Base-by-base conservation (phyloP, 2,113 vertebrate species). In the Sorex araneus region DNA sequence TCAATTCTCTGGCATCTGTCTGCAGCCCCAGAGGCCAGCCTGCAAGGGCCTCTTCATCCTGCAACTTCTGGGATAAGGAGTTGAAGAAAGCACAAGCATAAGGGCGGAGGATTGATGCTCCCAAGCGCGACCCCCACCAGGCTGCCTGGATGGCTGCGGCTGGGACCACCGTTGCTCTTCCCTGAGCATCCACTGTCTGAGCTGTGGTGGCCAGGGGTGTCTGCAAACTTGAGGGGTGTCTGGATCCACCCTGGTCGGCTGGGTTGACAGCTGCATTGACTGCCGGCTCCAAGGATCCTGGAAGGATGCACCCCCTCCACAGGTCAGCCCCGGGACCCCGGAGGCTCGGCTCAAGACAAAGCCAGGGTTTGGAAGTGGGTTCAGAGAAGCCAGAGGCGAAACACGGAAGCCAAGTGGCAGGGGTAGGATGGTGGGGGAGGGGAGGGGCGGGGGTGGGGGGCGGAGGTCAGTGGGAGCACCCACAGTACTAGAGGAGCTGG, bases 331-430 rank as follows among this genome's bases (percentile, higher is more conserved):
- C 2, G 2, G 50, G 50, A 81, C 47, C 89, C 86, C 6, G 74
- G 6, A 23, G 64, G 54, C 88, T 76, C 19, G 15, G 67, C 78
- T 84, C 73, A n/a, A 79, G 19, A 78, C 70, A 84, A 69, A 94
- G 40, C 10, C 3, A 32, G 60, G 12, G 57, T 91, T 94, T 96
- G 77, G 30, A 83, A 69, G 70, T 84, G 63, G 13, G 25, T 28
- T 43, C 83, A 91, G 80, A 90, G 78, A 28, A 43, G 32, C 8
- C 36, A 77, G 85, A 25, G 36, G 78, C 89, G 93, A 69, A 43
- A 71, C 50, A 9, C n/a, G 63, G 73, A 74, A 73, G 87, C 3
- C 0, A n/a, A 80, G 45, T 32, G 70, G 77, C 23, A 21, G 16
- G 77, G 71, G 74, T 28, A 19, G 16, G 79, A 40, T 1, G 0